These are phyloP conservation scores for Dromius quadrimaculatus DNA, from an alignment of 2,888 invertebrate genomes.

Conservation along the genomic window DNA sequence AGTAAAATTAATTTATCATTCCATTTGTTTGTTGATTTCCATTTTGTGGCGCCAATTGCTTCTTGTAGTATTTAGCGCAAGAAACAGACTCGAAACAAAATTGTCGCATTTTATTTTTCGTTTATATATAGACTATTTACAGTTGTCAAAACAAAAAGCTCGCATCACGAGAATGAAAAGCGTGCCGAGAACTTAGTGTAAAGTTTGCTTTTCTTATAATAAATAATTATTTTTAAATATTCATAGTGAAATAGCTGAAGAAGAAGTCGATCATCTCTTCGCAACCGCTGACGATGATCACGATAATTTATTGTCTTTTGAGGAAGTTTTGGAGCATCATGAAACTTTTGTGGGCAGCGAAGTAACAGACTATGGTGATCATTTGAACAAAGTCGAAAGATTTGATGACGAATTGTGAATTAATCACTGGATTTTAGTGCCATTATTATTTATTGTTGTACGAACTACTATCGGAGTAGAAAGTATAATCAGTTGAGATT, in stretches of 20 bases:
- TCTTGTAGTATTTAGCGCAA: too few relatives aligned
- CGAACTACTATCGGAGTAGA: background rate
- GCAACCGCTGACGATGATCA: slow-evolving; percentile 87
- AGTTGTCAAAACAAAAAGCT: too few relatives aligned
- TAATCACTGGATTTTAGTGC: slow-evolving; percentile 1
- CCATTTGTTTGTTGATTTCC: background rate
- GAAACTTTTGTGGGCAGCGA: slow-evolving; percentile 94
- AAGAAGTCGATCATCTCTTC: slow-evolving; percentile 93
- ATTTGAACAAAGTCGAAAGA: slow-evolving; percentile 82
- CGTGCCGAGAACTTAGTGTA: too few relatives aligned
- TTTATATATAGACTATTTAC: too few relatives aligned
- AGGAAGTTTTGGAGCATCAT: slow-evolving; percentile 86
- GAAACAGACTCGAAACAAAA: too few relatives aligned
- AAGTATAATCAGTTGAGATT: too few relatives aligned
- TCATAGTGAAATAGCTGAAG: slow-evolving; percentile 84
- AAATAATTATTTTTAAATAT: too few relatives aligned
- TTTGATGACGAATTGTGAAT: slow-evolving; percentile 84
- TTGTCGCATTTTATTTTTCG: too few relatives aligned
- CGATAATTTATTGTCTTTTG: slow-evolving; percentile 81
- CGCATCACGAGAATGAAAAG: too few relatives aligned
- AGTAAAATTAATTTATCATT: slow-evolving; percentile 67
- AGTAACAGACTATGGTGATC: slow-evolving; percentile 89
- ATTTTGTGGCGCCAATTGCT: too few relatives aligned
- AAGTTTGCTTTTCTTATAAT: too few relatives aligned
- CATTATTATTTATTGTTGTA: background rate